phyloP scores from a whole-genome alignment of 2,888 invertebrate species.

The Macaria liturata region DNA sequence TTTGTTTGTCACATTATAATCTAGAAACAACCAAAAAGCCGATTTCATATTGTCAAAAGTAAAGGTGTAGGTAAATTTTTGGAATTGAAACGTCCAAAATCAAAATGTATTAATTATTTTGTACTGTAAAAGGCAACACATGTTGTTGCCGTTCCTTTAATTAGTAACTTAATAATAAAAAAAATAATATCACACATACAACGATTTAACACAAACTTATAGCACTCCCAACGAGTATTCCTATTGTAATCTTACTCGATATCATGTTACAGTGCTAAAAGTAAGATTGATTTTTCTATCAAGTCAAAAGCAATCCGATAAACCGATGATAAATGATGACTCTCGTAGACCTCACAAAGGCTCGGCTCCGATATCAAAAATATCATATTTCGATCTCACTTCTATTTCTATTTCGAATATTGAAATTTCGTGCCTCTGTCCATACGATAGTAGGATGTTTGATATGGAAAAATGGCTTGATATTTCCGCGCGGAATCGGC shows the following conservation, averaged over 20 bases:
- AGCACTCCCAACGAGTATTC: constrained; percentile 1
- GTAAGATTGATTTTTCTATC: constrained; percentile 60
- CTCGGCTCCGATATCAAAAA: constrained; percentile 42
- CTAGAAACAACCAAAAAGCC: too few relatives aligned
- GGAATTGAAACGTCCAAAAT: too few relatives aligned
- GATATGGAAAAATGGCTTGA: constrained; percentile 14
- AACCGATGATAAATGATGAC: constrained; percentile 70
- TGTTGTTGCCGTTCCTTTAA: too few relatives aligned
- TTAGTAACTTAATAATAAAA: too few relatives aligned
- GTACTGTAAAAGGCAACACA: too few relatives aligned
- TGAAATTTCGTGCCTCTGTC: constrained; percentile 44
- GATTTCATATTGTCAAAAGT: too few relatives aligned
- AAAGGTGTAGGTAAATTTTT: too few relatives aligned
- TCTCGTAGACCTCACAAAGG: constrained; percentile 50
- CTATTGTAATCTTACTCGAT: constrained; percentile 3
- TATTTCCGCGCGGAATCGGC: constrained; percentile 7
- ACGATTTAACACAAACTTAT: neutral
- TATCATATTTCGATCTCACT: constrained; percentile 57
- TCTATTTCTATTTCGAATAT: constrained; percentile 38
- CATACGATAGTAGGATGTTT: constrained; percentile 26
- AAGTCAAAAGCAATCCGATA: constrained; percentile 61
- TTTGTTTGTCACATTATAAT: too few relatives aligned
- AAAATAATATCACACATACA: too few relatives aligned
- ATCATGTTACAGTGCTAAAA: constrained; percentile 35
- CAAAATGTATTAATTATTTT: too few relatives aligned